Conservation (phyloP, 2,797 vertebrate species). For the Eremophila alpestris region DNA sequence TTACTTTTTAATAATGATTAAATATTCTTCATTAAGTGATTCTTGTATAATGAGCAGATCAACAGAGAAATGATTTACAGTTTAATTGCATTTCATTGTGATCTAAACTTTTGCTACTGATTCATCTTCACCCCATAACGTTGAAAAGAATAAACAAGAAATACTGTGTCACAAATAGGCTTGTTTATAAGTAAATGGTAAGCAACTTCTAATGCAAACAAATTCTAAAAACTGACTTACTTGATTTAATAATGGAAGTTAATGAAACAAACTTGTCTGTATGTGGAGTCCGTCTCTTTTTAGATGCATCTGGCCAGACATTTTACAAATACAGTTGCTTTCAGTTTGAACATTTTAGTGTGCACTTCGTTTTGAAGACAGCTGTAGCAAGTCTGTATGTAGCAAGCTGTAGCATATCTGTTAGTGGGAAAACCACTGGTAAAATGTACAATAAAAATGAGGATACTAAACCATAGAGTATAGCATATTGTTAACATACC, state of each 20-base stretch:
- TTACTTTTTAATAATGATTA: neutral
- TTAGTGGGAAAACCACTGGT: conserved; percentile 40
- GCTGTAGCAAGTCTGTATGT: conserved; percentile 10
- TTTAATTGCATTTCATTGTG: neutral
- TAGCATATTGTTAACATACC: conserved; percentile 43
- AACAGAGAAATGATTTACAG: neutral
- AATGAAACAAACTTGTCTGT: conserved; percentile 37
- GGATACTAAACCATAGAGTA: neutral
- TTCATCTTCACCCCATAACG: neutral
- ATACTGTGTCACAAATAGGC: neutral
- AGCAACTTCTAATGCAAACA: conserved; percentile 2
- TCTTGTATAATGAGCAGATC: neutral
- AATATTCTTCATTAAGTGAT: neutral
- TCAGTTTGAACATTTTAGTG: neutral
- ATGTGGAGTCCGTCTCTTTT: conserved; percentile 21
- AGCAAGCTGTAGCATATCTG: neutral
- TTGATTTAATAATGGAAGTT: conserved; percentile 41
- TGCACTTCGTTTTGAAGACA: neutral
- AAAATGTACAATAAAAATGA: conserved; percentile 19
- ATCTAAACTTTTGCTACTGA: neutral
- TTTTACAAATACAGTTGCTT: neutral
- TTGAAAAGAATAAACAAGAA: neutral
- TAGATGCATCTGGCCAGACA: neutral
- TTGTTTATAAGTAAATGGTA: neutral
- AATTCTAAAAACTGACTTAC: neutral